These are phyloP conservation scores for Solenodon paradoxus DNA, from an alignment of 2,113 vertebrate genomes.

Conservation along the genomic window DNA sequence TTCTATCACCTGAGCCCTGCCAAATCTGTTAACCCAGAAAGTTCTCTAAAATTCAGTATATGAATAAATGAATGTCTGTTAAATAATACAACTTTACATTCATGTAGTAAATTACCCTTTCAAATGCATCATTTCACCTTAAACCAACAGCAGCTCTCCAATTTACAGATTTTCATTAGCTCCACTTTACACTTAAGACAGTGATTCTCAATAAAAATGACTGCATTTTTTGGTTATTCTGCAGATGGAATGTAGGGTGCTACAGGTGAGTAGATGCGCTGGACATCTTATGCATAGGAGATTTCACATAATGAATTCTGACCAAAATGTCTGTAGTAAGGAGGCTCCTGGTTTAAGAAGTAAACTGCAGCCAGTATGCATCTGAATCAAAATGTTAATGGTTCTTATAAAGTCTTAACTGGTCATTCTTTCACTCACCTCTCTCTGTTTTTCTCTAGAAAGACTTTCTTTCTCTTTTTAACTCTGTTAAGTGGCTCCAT, in stretches of 20 bases:
- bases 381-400: neutral
- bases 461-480: neutral
- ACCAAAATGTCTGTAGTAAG: neutral
- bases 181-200: neutral
- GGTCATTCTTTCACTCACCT: neutral
- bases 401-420: neutral
- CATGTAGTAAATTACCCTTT: neutral
- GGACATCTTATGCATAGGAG: neutral
- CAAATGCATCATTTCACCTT: neutral
- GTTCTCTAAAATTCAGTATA: neutral
- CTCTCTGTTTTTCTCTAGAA: neutral
- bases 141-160: neutral
- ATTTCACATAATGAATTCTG: neutral
- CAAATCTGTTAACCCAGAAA: neutral
- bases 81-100: neutral
- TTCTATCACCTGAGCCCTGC: neutral
- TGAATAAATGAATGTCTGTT: neutral
- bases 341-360: neutral
- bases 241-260: neutral
- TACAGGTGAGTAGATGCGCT: neutral
- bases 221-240: neutral
- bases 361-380: neutral
- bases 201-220: neutral
- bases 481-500: neutral
- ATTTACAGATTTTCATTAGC: neutral